Conservation (phyloP, 2,113 vertebrate genomes). For the Morphnarchus princeps region DNA sequence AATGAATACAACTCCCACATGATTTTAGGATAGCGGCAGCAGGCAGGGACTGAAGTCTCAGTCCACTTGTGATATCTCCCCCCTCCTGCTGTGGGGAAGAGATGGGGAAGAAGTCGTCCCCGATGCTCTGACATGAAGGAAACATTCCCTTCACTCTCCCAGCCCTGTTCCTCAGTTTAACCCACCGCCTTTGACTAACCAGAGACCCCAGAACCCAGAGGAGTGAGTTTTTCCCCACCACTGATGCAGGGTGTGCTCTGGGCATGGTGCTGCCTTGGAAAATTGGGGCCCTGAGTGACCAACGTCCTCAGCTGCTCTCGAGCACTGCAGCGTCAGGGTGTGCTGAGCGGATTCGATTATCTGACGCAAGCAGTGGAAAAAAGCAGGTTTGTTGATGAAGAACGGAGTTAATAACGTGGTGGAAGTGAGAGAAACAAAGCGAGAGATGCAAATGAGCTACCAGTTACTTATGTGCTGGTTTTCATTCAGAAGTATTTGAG, state of each 20-base stretch:
- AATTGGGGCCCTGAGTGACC: rapidly evolving
- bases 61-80: background rate
- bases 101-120: background rate
- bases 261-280: background rate
- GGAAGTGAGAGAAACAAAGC: background rate
- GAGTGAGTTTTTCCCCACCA: background rate
- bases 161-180: background rate
- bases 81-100: background rate
- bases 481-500: background rate
- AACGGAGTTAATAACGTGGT: background rate
- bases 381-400: background rate
- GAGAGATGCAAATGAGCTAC: background rate
- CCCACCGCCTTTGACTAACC: rapidly evolving
- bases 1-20: background rate
- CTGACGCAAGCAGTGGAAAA: background rate
- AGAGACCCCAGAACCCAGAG: background rate
- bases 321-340: background rate
- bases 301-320: background rate
- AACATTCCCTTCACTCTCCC: background rate
- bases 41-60: background rate
- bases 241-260: background rate
- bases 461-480: background rate
- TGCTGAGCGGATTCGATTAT: background rate
- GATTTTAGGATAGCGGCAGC: background rate
- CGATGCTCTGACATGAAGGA: background rate